Evolutionary conservation across 2,888 invertebrate genomes (phyloP).

Genomic region (Caenorhabditis angaria): DNA sequence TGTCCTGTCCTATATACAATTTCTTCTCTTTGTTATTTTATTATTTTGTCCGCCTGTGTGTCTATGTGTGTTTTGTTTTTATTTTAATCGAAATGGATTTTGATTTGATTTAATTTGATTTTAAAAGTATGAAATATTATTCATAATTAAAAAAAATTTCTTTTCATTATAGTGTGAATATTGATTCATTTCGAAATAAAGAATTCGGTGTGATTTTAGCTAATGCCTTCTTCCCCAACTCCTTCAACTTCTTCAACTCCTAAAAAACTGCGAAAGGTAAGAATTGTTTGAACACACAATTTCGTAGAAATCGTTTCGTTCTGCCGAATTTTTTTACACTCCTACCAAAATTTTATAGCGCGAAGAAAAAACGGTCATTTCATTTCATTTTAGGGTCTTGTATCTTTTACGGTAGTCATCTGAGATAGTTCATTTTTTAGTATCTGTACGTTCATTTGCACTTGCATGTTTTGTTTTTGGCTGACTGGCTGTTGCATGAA

Average conservation of each 20-base stretch:
- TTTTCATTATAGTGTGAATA: too few species aligned
- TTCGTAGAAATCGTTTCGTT: conserved; percentile 1
- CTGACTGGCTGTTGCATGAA: neutral
- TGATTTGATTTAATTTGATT: too few species aligned
- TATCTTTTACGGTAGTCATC: conserved; percentile 2
- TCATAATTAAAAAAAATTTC: too few species aligned
- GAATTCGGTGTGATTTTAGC: too few species aligned
- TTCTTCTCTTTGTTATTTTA: neutral
- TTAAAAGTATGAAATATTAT: too few species aligned
- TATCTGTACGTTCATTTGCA: neutral
- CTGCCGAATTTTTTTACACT: neutral
- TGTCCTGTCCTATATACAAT: neutral
- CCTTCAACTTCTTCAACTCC: too few species aligned
- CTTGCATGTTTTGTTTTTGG: neutral
- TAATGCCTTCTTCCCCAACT: too few species aligned
- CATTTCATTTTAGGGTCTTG: conserved; percentile 1
- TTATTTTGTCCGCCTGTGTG: neutral
- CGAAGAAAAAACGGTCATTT: conserved; percentile 2
- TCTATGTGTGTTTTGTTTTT: too few species aligned
- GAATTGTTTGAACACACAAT: too few species aligned
- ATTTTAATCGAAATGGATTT: neutral
- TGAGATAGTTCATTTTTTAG: neutral
- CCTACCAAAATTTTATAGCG: neutral
- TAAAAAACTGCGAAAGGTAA: too few species aligned
- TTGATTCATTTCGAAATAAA: too few species aligned